Percentiles rank a stretch among this genome's conserved stretches.
phyloP scores from a whole-genome alignment of 2,888 invertebrate species.

The Rhingia campestris region DNA sequence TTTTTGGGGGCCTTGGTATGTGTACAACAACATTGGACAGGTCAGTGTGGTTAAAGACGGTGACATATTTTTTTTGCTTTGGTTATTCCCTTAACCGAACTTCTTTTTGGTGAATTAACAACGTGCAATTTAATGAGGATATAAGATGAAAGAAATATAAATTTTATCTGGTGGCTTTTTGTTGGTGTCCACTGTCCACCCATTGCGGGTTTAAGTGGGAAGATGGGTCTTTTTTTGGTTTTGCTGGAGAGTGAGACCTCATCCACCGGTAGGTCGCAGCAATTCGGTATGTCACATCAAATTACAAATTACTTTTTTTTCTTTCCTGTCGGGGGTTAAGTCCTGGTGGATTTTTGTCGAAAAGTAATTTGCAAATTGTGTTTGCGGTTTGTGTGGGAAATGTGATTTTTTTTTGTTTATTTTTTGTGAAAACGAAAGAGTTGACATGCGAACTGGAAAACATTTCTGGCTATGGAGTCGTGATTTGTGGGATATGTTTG shows the following conservation, averaged over 20 bases:
- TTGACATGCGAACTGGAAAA: conserved; percentile 37
- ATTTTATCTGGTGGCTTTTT: conserved; percentile 40
- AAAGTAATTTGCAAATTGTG: conserved; percentile 54
- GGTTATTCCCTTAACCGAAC: conserved; percentile 14
- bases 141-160: conserved; percentile 64
- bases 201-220: conserved; percentile 7
- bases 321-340: conserved; percentile 28
- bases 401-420: background rate
- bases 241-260: conserved; percentile 25
- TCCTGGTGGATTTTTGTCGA: conserved; percentile 31
- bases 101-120: conserved; percentile 60
- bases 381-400: conserved; percentile 32
- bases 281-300: conserved; percentile 70
- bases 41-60: conserved; percentile 71
- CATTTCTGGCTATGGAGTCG: background rate
- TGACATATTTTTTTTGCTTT: conserved; percentile 62
- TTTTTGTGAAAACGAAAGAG: conserved; percentile 39
- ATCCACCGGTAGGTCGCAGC: conserved; percentile 53
- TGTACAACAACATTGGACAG: conserved; percentile 66
- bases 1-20: conserved; percentile 37
- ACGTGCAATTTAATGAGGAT: conserved; percentile 70
- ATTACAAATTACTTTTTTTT: conserved; percentile 59
- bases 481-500: background rate
- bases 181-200: conserved; percentile 21
- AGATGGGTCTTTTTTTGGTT: conserved; percentile 8